Percentiles rank a stretch among this genome's conserved stretches.
These are phyloP conservation scores for Coleophora deauratella DNA, from an alignment of 2,888 invertebrate species.

Conservation along the genomic window DNA sequence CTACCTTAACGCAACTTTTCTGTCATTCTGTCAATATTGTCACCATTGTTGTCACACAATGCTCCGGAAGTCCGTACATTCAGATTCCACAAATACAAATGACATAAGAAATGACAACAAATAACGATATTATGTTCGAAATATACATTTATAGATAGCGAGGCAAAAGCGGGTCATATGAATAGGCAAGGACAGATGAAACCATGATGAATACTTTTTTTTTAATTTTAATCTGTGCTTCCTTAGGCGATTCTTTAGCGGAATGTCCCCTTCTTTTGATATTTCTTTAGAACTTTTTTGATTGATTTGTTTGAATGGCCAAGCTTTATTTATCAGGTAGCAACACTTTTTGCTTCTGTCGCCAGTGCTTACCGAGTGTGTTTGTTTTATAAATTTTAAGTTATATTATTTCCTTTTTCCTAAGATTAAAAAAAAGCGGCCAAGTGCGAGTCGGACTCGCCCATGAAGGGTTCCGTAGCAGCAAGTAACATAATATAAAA, in stretches of 20 bases:
- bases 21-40: slow-evolving; percentile 16
- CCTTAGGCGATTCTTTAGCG: slow-evolving; percentile 21
- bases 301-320: slow-evolving; percentile 25
- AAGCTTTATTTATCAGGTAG: too few species aligned
- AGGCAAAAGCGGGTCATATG: slow-evolving; percentile 32
- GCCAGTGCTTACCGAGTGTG: too few species aligned
- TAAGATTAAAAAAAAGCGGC: too few species aligned
- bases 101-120: slow-evolving; percentile 56
- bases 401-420: too few species aligned
- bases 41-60: slow-evolving; percentile 36
- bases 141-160: slow-evolving; percentile 35
- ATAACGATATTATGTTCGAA: slow-evolving; percentile 42
- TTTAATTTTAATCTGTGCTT: slow-evolving; percentile 30
- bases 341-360: too few species aligned
- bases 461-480: too few species aligned
- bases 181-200: slow-evolving; percentile 25
- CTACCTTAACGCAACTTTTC: slow-evolving; percentile 34
- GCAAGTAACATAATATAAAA: too few species aligned
- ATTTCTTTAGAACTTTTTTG: slow-evolving; percentile 30
- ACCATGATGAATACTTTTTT: slow-evolving; percentile 28
- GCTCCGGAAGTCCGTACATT: slow-evolving; percentile 51
- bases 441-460: too few species aligned
- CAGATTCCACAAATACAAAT: slow-evolving; percentile 43
- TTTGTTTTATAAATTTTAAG: too few species aligned
- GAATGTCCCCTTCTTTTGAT: slow-evolving; percentile 26